Evolutionary conservation across 2,888 invertebrate genomes (phyloP).

Genomic region (Leistus spinibarbis): DNA sequence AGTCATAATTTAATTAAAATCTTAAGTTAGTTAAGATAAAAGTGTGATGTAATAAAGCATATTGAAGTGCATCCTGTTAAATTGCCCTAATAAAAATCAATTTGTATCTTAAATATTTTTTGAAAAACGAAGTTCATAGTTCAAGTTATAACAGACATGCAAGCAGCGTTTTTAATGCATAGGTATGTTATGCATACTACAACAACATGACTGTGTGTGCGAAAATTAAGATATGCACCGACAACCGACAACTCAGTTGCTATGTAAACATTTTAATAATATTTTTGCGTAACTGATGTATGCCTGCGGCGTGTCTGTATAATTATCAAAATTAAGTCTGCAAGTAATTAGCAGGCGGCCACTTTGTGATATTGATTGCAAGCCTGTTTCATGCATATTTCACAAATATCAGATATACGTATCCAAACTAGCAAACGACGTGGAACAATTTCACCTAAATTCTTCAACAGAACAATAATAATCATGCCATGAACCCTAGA

Average conservation of each 20-base stretch:
- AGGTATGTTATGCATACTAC: not conserved
- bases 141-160: not conserved
- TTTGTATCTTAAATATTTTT: not conserved
- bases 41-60: no score
- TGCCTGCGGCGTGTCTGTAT: not conserved
- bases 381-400: not conserved
- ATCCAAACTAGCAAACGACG: no score
- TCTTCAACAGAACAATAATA: no score
- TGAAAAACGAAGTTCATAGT: not conserved
- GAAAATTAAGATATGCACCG: not conserved
- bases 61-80: no score
- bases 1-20: no score
- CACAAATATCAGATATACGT: not conserved
- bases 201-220: not conserved
- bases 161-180: not conserved
- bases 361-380: constrained; percentile 22
- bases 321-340: constrained; percentile 28
- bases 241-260: not conserved
- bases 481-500: no score
- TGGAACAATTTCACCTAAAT: no score
- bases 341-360: constrained; percentile 24
- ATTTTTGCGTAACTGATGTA: constrained; percentile 21
- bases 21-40: no score
- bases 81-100: no score
- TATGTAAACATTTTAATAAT: not conserved